Evolutionary conservation across 2,888 invertebrate species (phyloP).

Genomic region (Lysandra bellargus): DNA sequence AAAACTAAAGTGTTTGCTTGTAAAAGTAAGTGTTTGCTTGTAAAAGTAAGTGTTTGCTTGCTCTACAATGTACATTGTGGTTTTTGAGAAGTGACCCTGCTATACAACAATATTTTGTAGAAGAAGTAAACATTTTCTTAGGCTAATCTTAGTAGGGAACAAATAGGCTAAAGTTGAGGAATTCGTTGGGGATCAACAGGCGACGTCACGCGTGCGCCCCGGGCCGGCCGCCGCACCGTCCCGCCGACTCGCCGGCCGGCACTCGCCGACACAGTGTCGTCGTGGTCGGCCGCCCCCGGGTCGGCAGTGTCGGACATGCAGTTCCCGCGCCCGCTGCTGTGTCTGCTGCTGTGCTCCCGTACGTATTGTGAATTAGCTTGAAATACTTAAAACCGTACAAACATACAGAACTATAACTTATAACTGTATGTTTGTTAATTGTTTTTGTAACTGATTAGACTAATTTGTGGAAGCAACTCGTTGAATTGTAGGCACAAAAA

Average conservation of each 20-base stretch:
- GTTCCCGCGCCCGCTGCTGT: not conserved
- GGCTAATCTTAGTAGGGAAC: not conserved
- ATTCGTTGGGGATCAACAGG: conserved; percentile 2
- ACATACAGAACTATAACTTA: not conserved
- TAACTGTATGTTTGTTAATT: not conserved
- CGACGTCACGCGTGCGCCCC: conserved; percentile 5
- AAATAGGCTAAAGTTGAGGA: not conserved
- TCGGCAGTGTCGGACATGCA: not conserved
- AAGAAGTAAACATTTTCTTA: not conserved
- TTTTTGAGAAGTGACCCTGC: no score
- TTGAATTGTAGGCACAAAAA: no score
- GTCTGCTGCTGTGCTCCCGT: not conserved
- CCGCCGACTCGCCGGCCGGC: not conserved
- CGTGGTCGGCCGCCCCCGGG: not conserved
- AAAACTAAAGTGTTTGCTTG: no score
- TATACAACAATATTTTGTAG: not conserved
- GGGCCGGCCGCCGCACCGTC: not conserved
- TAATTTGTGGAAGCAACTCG: no score
- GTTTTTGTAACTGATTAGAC: not conserved
- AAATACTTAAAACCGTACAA: not conserved
- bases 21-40: no score
- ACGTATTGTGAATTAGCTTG: not conserved
- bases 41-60: no score
- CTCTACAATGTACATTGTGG: no score
- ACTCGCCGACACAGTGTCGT: not conserved